Evolutionary conservation across 2,888 invertebrate species (phyloP).

Genomic region (Sericinus montela): DNA sequence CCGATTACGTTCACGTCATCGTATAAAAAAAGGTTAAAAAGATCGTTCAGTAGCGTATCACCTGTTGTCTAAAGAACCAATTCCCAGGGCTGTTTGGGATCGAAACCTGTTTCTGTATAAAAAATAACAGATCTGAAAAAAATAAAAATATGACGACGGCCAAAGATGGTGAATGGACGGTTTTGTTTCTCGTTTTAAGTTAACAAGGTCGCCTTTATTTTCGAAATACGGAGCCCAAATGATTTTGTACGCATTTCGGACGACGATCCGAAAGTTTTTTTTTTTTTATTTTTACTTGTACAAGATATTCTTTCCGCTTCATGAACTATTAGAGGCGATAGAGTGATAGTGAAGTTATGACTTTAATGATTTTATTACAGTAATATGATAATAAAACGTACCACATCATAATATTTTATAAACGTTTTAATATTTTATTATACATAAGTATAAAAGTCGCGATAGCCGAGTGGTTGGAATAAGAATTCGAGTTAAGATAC

Average conservation of each 20-base stretch:
- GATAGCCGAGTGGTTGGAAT: no score
- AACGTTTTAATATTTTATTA: no score
- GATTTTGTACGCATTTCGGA: constrained; percentile 3
- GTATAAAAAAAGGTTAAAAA: constrained; percentile 24
- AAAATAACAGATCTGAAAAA: constrained; percentile 43
- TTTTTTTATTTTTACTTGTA: background rate
- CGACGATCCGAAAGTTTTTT: background rate
- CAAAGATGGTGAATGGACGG: constrained; percentile 39
- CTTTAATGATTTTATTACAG: no score
- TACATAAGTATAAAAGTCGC: no score
- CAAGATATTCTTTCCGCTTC: background rate
- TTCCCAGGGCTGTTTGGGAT: constrained; percentile 50
- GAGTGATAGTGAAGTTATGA: background rate
- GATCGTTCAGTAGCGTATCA: constrained; percentile 56
- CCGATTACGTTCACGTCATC: constrained; percentile 33
- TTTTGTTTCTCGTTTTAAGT: constrained; percentile 50
- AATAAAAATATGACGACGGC: constrained; percentile 39
- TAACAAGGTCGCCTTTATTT: constrained; percentile 43
- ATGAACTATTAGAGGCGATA: background rate
- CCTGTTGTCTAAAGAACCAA: constrained; percentile 57
- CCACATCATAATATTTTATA: no score
- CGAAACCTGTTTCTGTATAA: constrained; percentile 54
- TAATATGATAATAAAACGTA: no score
- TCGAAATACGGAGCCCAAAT: constrained; percentile 24
- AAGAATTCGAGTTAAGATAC: no score